Evolutionary conservation across 2,797 vertebrate genomes (phyloP).

Genomic region (Peromyscus eremicus): DNA sequence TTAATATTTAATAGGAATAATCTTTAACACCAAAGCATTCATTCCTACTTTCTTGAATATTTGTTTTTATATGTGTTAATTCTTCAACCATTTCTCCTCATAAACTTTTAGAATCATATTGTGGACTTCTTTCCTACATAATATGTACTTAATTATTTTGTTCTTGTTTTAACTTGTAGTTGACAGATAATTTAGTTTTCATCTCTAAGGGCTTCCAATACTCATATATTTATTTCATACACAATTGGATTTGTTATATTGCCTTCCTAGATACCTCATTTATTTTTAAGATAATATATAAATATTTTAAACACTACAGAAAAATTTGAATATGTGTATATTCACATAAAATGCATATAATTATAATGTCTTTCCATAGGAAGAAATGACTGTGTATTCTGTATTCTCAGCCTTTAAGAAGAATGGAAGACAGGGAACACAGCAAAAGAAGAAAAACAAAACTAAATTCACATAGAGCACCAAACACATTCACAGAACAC

Average conservation of each 20-base stretch:
- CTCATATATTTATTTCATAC: neutral
- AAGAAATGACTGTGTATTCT: neutral
- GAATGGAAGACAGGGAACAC: neutral
- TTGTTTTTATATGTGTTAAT: neutral
- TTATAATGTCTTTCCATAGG: neutral
- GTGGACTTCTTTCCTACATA: neutral
- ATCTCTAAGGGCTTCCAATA: neutral
- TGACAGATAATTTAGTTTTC: neutral
- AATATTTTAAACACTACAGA: neutral
- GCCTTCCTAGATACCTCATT: neutral
- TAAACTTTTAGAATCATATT: neutral
- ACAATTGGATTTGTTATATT: neutral
- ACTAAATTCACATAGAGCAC: neutral
- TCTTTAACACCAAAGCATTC: neutral
- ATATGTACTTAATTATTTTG: neutral
- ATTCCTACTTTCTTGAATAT: neutral
- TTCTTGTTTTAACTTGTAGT: neutral
- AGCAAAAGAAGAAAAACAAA: neutral
- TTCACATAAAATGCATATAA: neutral
- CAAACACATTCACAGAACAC: neutral
- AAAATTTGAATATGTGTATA: neutral
- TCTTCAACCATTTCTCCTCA: neutral
- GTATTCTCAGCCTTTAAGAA: neutral
- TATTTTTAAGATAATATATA: neutral
- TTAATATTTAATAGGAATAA: neutral